Conservation (phyloP, 2,888 invertebrate species). For the Athalia cordata region DNA sequence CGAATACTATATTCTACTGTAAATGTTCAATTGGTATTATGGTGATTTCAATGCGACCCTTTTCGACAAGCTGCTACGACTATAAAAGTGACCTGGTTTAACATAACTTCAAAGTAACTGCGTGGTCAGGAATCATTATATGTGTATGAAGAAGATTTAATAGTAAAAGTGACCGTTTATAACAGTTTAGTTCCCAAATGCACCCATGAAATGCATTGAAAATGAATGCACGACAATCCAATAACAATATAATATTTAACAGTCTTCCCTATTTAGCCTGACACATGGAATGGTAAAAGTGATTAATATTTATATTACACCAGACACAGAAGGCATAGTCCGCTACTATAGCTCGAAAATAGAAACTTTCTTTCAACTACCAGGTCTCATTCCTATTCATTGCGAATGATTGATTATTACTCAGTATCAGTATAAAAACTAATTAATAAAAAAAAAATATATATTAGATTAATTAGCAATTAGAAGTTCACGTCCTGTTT, state of each 20-base stretch:
- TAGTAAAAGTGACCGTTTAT: too few relatives aligned
- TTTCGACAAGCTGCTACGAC: too few relatives aligned
- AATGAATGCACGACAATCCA: too few relatives aligned
- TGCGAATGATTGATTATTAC: background rate
- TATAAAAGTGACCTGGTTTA: too few relatives aligned
- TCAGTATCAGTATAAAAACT: constrained; percentile 8
- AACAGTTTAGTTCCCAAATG: too few relatives aligned
- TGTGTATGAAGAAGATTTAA: too few relatives aligned
- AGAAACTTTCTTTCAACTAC: constrained; percentile 1
- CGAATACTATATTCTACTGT: too few relatives aligned
- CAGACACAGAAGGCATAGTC: constrained; percentile 13
- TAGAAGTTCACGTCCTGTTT: background rate
- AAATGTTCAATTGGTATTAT: too few relatives aligned
- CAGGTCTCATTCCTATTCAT: constrained; percentile 16
- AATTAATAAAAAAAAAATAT: background rate
- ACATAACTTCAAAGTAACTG: too few relatives aligned
- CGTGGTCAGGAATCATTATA: too few relatives aligned
- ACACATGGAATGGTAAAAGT: constrained; percentile 20
- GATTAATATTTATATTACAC: background rate
- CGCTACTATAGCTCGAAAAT: constrained; percentile 20
- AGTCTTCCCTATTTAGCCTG: background rate
- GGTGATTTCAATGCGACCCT: too few relatives aligned
- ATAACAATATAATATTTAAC: background rate
- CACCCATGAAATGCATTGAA: too few relatives aligned
- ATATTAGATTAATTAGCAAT: background rate